Base-by-base conservation (phyloP, 1,140 invertebrate species). In the Aphelenchoides fujianensis region DNA sequence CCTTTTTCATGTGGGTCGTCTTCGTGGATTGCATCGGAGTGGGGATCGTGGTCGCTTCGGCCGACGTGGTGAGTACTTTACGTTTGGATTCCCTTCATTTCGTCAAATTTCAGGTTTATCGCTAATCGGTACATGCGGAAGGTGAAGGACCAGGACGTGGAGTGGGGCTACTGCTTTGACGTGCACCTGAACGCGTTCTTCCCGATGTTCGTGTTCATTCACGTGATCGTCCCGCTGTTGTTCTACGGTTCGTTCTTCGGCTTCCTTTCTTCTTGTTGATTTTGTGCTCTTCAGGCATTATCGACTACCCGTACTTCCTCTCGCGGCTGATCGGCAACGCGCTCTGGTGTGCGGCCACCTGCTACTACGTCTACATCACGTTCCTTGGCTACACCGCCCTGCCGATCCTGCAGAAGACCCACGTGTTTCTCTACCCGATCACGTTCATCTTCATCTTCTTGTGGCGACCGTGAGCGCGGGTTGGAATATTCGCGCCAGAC, bases 161-260 rank as follows among this genome's bases (percentile, higher is more conserved):
- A 99, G 86, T 98, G 96, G 96, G 96, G 92, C 1, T 98, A 97
- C 86, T 91, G 92, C 32, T 98, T 98, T 87, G 96, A 98, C 86
- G 93, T 99, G 48, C 96, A 99, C 87, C 88, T 98, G 70, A 98
- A 98, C 88, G 95, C 96, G 3, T 95, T 95, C 85, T 96, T 98
- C 86, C 95, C 96, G 66, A 89, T 94, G 2, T 88, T 98, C 28
- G 90, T 96, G 70, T 90, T 98, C 76, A 88, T 98, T 36, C 95
- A 98, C 86, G 91, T 95, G 76, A 89, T 97, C 74, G 79, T 85
- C n/a, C 83, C 84, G 16, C 55, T 84, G 53, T 36, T 84, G 27
- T 84, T 76, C 69, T 77, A 77, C 27, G 71, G 80, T 82, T 31
- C 61, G 53, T 41, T 19, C 28, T 32, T 77, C n/a, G n/a, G 41